Percentiles rank a stretch among this genome's conserved stretches.
Evolutionary conservation across 2,113 vertebrate genomes (phyloP).

Genomic region (Phocoena sinus): DNA sequence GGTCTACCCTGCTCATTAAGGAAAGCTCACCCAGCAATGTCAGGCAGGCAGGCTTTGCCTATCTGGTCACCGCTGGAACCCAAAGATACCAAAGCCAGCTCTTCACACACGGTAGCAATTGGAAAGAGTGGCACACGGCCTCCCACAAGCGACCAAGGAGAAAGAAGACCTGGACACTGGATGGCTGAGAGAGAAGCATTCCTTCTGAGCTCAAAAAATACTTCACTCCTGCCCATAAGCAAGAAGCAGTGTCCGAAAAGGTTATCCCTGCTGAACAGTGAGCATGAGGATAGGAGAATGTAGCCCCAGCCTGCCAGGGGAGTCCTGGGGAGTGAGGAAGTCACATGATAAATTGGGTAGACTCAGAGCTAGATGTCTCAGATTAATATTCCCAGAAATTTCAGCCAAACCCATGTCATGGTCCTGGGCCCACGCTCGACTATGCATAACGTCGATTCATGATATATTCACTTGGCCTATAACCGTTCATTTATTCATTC

Average conservation of each 20-base stretch:
- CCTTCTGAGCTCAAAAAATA: neutral
- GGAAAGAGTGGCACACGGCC: neutral
- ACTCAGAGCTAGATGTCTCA: neutral
- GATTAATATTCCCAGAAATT: neutral
- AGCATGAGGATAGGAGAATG: neutral
- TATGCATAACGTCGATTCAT: neutral
- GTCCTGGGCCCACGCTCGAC: neutral
- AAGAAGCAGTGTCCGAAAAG: neutral
- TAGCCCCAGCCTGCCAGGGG: fast-evolving
- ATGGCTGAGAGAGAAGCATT: neutral
- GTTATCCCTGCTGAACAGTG: neutral
- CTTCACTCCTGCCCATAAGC: neutral
- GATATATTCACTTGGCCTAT: neutral
- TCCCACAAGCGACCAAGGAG: neutral
- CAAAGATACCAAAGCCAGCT: neutral
- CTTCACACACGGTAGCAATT: neutral
- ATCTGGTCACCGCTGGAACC: neutral
- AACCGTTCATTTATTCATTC: neutral
- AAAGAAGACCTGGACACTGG: fast-evolving
- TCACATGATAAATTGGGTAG: fast-evolving
- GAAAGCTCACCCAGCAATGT: fast-evolving
- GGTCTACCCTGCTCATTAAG: neutral
- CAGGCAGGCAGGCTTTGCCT: neutral
- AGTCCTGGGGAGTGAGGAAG: neutral
- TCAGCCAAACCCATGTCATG: neutral